These are phyloP conservation scores for Smithornis capensis DNA, from an alignment of 2,113 vertebrate species.

Conservation along the genomic window DNA sequence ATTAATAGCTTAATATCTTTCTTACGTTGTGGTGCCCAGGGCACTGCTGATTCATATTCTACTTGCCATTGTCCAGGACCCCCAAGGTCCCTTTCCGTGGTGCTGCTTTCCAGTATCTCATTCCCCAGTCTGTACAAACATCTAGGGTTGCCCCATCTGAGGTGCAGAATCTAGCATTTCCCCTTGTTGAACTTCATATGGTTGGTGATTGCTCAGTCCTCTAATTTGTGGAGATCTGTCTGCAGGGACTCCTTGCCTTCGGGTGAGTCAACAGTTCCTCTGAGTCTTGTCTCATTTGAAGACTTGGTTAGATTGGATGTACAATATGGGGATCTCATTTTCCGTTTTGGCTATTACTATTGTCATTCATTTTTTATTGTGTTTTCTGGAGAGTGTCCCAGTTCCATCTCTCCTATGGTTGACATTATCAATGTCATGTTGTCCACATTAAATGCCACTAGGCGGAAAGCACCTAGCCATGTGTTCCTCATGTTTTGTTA, in stretches of 20 bases:
- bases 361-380: not conserved
- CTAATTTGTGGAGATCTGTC: not conserved
- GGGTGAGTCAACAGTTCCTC: not conserved
- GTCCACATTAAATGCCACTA: constrained; percentile 39
- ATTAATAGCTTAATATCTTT: not conserved
- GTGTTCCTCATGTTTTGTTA: constrained; percentile 5
- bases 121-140: not conserved
- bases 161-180: not conserved
- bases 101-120: not conserved
- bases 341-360: not conserved
- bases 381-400: constrained; percentile 37
- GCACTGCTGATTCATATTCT: not conserved
- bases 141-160: not conserved
- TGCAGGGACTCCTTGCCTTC: not conserved
- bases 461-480: constrained; percentile 30
- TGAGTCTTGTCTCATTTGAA: not conserved
- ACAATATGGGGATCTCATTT: not conserved
- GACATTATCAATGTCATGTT: constrained; percentile 28
- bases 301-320: not conserved
- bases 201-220: not conserved
- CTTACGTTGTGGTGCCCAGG: not conserved
- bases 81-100: not conserved
- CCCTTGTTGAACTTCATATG: not conserved
- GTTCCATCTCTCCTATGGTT: not conserved
- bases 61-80: not conserved